Conservation (phyloP, 2,113 vertebrate genomes). For the Planiliza haematocheilus region DNA sequence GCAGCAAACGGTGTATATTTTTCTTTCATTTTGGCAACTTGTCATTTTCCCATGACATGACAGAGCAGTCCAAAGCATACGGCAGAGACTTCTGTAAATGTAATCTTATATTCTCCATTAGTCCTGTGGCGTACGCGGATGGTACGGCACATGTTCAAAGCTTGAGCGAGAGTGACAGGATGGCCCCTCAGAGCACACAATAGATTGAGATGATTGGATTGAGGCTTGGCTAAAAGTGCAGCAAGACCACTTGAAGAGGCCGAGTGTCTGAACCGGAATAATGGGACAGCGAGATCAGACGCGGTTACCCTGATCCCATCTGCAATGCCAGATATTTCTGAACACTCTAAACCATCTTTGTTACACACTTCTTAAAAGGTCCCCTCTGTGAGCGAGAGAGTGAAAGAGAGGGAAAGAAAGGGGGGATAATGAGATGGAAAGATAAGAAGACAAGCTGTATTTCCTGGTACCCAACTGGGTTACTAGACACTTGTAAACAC, state of each 20-base stretch:
- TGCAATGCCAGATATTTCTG: conserved; percentile 56
- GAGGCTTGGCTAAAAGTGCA: conserved; percentile 75
- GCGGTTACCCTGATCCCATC: conserved; percentile 68
- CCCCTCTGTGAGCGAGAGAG: conserved; percentile 32
- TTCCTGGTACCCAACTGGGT: conserved; percentile 45
- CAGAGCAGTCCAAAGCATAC: conserved; percentile 14
- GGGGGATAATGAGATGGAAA: conserved; percentile 45
- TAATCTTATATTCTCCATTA: conserved; percentile 63
- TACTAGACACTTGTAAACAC: conserved; percentile 59
- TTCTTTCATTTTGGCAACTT: conserved; percentile 15
- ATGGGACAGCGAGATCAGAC: conserved; percentile 76
- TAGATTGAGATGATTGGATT: conserved; percentile 68
- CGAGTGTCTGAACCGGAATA: conserved; percentile 72
- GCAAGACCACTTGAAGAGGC: conserved; percentile 69
- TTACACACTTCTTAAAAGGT: conserved; percentile 62
- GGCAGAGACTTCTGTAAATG: conserved; percentile 45
- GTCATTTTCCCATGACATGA: conserved; percentile 11
- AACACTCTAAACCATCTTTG: conserved; percentile 62
- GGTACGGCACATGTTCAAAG: conserved; percentile 65
- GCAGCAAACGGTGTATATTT: conserved; percentile 22
- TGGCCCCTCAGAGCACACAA: conserved; percentile 60
- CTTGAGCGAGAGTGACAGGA: conserved; percentile 48
- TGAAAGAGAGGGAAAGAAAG: conserved; percentile 11
- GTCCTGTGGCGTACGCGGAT: conserved; percentile 17
- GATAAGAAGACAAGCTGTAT: conserved; percentile 46